These are phyloP conservation scores for Smittia sp. DNA, from an alignment of 2,888 invertebrate species.

Conservation along the genomic window DNA sequence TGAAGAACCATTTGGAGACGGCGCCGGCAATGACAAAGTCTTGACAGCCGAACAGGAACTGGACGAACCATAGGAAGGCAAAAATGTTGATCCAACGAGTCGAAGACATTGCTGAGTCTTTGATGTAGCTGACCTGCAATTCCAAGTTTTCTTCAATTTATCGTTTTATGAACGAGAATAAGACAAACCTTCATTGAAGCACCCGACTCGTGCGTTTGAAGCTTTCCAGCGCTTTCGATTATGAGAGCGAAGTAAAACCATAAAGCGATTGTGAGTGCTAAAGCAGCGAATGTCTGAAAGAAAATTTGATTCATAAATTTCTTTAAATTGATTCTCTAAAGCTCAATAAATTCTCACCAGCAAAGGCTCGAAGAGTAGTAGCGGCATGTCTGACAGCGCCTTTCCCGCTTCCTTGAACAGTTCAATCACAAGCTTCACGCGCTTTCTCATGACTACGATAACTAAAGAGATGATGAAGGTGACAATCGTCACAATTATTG, in stretches of 20 bases:
- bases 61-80: conserved; percentile 63
- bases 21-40: conserved; percentile 66
- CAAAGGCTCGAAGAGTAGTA: conserved; percentile 60
- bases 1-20: conserved; percentile 66
- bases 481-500: conserved; percentile 60
- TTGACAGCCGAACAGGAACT: conserved; percentile 66
- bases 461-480: conserved; percentile 59
- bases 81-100: conserved; percentile 58
- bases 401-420: conserved; percentile 67
- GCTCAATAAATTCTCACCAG: conserved; percentile 53
- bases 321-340: neutral
- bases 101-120: conserved; percentile 46
- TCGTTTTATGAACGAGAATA: too few species aligned
- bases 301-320: neutral
- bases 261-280: conserved; percentile 56
- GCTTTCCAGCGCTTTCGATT: conserved; percentile 62
- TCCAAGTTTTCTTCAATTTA: conserved; percentile 12
- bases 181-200: conserved; percentile 46
- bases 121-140: conserved; percentile 42
- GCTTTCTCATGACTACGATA: conserved; percentile 61
- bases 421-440: conserved; percentile 61
- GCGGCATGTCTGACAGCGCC: conserved; percentile 62
- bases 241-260: conserved; percentile 62
- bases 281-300: conserved; percentile 58
- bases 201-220: conserved; percentile 46